These are phyloP conservation scores for Tyria jacobaeae DNA, from an alignment of 2,888 invertebrate species.

Conservation along the genomic window DNA sequence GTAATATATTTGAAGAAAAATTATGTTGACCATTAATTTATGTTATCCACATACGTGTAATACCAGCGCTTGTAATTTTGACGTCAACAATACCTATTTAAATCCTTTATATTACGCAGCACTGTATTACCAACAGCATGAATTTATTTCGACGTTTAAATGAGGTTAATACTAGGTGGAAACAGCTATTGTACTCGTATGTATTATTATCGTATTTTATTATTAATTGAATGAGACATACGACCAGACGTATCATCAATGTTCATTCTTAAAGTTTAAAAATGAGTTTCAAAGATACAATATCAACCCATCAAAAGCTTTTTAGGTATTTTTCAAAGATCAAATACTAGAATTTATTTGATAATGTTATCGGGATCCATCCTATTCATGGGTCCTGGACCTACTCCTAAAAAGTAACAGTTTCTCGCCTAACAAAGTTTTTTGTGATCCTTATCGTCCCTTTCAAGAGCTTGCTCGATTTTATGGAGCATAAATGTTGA, in stretches of 20 bases:
- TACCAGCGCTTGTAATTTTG: constrained; percentile 40
- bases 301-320: no score
- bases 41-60: constrained; percentile 41
- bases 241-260: constrained; percentile 27
- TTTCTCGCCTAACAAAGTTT: no score
- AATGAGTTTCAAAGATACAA: no score
- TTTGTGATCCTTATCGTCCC: background rate
- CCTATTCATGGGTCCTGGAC: no score
- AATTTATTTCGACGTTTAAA: constrained; percentile 39
- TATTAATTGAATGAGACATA: constrained; percentile 33
- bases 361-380: no score
- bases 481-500: constrained; percentile 15
- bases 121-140: constrained; percentile 19
- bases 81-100: constrained; percentile 42
- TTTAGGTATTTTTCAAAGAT: background rate
- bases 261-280: constrained; percentile 6
- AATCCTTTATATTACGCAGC: constrained; percentile 30
- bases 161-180: constrained; percentile 35
- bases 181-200: constrained; percentile 35
- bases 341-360: no score
- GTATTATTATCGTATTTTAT: constrained; percentile 32
- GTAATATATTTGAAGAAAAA: constrained; percentile 47
- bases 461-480: constrained; percentile 22
- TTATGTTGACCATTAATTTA: constrained; percentile 49
- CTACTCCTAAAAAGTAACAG: no score